Conservation (phyloP, 2,888 invertebrate species). For the Mesoligia furuncula region DNA sequence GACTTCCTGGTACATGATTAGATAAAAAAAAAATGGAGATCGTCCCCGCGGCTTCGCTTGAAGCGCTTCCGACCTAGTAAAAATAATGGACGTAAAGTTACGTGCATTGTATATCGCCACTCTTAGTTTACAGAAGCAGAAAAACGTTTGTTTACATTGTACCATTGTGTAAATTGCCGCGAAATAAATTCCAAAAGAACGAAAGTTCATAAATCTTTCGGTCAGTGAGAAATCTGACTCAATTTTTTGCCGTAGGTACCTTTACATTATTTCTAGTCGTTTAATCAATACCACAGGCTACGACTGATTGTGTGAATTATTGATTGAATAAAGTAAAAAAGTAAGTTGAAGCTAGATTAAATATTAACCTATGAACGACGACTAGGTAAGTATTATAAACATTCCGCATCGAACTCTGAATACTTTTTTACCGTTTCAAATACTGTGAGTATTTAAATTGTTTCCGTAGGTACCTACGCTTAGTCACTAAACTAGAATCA, state of each 20-base stretch:
- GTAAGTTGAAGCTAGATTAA: background rate
- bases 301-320: background rate
- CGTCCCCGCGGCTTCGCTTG: constrained; percentile 30
- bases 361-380: background rate
- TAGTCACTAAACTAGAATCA: constrained; percentile 41
- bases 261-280: background rate
- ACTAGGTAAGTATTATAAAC: background rate
- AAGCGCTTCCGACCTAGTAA: constrained; percentile 16
- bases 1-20: constrained; percentile 65
- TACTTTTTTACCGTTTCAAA: background rate
- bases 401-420: background rate
- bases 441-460: constrained; percentile 14
- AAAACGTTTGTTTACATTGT: background rate
- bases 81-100: background rate
- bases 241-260: background rate
- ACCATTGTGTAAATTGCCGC: background rate
- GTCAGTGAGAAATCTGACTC: background rate
- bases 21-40: constrained; percentile 56
- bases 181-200: no score
- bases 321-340: background rate
- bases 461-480: constrained; percentile 11
- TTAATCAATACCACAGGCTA: background rate
- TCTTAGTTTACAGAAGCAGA: background rate
- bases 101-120: background rate
- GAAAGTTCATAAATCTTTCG: background rate